Conservation (phyloP, 1,140 invertebrate species). For the Pantala flavescens region DNA sequence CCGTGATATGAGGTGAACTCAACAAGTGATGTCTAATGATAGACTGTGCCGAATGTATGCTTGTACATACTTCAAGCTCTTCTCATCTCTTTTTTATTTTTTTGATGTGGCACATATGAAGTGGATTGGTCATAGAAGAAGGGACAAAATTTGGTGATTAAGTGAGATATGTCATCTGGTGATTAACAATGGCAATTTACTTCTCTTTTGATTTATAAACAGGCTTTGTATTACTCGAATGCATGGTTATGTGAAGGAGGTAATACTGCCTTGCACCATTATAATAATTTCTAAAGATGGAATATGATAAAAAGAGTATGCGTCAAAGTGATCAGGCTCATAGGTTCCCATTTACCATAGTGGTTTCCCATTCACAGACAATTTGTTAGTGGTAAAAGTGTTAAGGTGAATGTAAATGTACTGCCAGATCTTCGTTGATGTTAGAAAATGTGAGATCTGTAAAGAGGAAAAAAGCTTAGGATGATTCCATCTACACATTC, state of each 20-base stretch:
- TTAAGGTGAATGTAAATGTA: neutral
- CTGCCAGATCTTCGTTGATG: neutral
- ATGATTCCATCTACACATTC: slow-evolving; percentile 3
- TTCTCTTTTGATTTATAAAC: neutral
- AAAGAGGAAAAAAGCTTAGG: neutral
- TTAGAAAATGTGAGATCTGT: neutral
- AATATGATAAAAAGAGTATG: neutral
- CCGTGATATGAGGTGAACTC: neutral
- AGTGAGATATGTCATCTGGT: neutral
- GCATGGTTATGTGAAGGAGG: neutral
- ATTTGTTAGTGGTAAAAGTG: neutral
- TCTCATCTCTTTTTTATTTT: neutral
- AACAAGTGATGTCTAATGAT: slow-evolving; percentile 3
- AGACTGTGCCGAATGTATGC: neutral
- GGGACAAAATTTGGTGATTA: neutral
- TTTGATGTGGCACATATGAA: neutral
- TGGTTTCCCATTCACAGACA: neutral
- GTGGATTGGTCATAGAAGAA: neutral
- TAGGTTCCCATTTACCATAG: neutral
- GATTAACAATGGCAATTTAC: neutral
- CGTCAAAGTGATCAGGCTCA: neutral
- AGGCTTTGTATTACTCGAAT: neutral
- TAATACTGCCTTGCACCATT: neutral
- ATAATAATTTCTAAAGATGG: neutral
- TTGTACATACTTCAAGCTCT: neutral